Conservation (phyloP, 2,113 vertebrate genomes). For the Brachypteracias leptosomus region DNA sequence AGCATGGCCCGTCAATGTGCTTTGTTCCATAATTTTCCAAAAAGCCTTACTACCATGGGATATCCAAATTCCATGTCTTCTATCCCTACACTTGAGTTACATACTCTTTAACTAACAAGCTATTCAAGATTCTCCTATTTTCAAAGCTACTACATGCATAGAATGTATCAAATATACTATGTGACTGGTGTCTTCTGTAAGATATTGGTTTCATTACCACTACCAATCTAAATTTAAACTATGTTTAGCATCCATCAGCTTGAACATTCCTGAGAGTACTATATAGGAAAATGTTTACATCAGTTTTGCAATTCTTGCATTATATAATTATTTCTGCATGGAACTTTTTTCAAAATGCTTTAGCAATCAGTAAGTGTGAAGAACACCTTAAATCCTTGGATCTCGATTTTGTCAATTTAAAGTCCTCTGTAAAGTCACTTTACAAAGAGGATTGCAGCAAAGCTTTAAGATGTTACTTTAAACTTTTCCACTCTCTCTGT, state of each 20-base stretch:
- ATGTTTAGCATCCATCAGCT: not conserved
- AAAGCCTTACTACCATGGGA: not conserved
- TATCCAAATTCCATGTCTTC: not conserved
- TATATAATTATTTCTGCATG: not conserved
- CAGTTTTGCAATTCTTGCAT: not conserved
- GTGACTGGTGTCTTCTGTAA: not conserved
- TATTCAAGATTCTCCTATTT: not conserved
- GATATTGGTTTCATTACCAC: not conserved
- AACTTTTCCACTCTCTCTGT: not conserved
- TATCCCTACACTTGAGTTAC: not conserved
- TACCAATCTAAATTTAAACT: not conserved
- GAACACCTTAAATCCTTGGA: not conserved
- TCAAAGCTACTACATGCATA: not conserved
- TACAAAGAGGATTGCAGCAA: not conserved
- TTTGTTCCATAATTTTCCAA: not conserved
- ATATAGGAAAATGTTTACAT: not conserved
- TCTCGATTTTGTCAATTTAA: not conserved
- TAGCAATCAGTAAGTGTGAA: not conserved
- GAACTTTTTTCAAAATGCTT: not conserved
- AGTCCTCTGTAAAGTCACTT: not conserved
- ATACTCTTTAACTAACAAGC: not conserved
- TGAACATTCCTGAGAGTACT: not conserved
- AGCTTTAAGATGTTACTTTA: not conserved
- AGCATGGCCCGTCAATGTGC: not conserved
- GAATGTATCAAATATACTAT: not conserved